Evolutionary conservation across 2,113 vertebrate genomes (phyloP), one percentile per base, ranked within the genome.

Genomic region (Xiphophorus hellerii): DNA sequence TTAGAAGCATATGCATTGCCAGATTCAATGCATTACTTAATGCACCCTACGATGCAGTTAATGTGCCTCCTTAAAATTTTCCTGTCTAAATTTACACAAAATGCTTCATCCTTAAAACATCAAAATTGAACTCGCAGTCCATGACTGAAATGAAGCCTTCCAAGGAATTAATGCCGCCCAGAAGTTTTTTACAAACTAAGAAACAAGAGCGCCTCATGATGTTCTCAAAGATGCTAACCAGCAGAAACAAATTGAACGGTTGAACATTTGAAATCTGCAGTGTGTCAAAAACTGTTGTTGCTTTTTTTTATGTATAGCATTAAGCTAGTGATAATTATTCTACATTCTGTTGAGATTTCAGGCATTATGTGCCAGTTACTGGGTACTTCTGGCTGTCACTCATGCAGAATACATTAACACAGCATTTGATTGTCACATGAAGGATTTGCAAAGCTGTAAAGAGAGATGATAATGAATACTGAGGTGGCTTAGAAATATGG

Each of bases 381-480:
- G 15, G 7, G 28, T 22, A 27, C 5, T 77, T 64, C 61, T 27
- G 58, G 20, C 51, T 77, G 39, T 65, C 62, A 68, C 22, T 79
- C 62, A 76, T 7, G 37, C 39, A 14, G n/a, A 66, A 66, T 62
- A 14, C 28, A 70, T 78, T 54, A 68, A 11, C n/a, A 67, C 20
- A 71, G 28, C 22, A 51, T 79, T 76, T 68, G 29, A 80, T 76
- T 77, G 75, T 71, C 61, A 30, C 22, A 69, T 66, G 58, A 73
- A 35, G 54, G 65, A 39, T 66, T 15, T 65, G 11, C 0, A 10
- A 60, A 20, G 5, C 39, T 30, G 64, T 31, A 62, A 30, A 54
- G 30, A 73, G 35, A 44, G 3, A 15, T 60, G 44, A 75, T 66
- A 9, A 62, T 39, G 25, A 73, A 77, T 62, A 54, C 39, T 75